These are phyloP conservation scores for Terebella lapidaria DNA, from an alignment of 2,888 invertebrate species.

Conservation along the genomic window DNA sequence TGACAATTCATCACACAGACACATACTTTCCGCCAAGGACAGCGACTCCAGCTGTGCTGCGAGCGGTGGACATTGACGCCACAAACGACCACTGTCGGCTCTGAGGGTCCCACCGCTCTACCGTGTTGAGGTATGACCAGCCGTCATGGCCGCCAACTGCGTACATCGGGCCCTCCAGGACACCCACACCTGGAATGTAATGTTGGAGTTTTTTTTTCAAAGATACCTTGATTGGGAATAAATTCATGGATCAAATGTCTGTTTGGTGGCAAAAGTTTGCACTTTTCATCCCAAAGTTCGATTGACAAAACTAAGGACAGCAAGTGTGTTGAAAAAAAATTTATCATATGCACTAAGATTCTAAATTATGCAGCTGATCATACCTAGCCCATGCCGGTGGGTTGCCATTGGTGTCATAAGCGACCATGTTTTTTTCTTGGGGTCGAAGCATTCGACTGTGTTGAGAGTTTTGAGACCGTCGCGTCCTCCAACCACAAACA, in stretches of 20 bases:
- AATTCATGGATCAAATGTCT: no score
- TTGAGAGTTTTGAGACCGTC: constrained; percentile 85
- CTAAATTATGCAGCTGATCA: no score
- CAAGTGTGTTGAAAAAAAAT: no score
- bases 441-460: constrained; percentile 52
- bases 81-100: constrained; percentile 85
- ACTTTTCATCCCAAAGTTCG: background rate
- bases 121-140: constrained; percentile 89
- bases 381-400: constrained; percentile 63
- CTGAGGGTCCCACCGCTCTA: constrained; percentile 87
- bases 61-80: constrained; percentile 80
- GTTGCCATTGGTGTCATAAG: constrained; percentile 80
- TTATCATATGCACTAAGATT: no score
- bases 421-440: constrained; percentile 69
- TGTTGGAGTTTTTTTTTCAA: no score
- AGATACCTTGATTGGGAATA: no score
- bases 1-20: no score
- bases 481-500: constrained; percentile 83
- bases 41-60: constrained; percentile 86
- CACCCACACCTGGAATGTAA: constrained; percentile 57
- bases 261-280: no score
- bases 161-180: constrained; percentile 77
- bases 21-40: constrained; percentile 69
- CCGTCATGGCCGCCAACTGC: constrained; percentile 95
- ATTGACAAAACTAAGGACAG: background rate